Evolutionary conservation across 2,888 invertebrate genomes (phyloP).

Genomic region (Ryuthela nishihirai): DNA sequence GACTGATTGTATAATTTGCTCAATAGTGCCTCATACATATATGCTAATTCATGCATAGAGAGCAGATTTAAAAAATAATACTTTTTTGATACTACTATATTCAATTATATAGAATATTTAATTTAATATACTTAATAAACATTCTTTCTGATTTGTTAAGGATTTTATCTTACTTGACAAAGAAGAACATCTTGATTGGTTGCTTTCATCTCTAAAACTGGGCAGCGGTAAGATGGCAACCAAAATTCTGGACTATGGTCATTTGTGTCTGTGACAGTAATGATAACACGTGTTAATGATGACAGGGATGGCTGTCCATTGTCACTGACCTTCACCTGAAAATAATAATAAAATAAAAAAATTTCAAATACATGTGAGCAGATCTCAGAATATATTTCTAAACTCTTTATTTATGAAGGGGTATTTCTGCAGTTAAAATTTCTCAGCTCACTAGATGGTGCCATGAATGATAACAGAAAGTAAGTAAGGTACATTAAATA

Average conservation of each 20-base stretch:
- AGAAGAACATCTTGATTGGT: slow-evolving; percentile 13
- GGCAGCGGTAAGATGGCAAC: slow-evolving; percentile 70
- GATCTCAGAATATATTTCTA: not conserved
- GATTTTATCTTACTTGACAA: slow-evolving; percentile 31
- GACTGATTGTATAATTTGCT: too few species aligned
- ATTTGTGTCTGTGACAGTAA: slow-evolving; percentile 83
- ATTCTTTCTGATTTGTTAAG: too few species aligned
- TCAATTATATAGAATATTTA: too few species aligned
- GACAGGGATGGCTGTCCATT: slow-evolving; percentile 71
- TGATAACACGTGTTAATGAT: slow-evolving; percentile 64
- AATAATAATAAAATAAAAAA: not conserved
- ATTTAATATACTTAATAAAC: too few species aligned
- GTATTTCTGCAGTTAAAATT: not conserved
- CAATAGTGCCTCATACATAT: too few species aligned
- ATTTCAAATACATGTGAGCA: not conserved
- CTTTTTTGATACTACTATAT: too few species aligned
- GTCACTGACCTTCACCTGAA: slow-evolving; percentile 68
- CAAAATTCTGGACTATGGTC: slow-evolving; percentile 95
- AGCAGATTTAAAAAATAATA: too few species aligned
- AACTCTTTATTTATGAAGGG: not conserved
- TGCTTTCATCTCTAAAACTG: slow-evolving; percentile 62
- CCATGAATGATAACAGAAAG: too few species aligned
- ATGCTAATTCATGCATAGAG: too few species aligned
- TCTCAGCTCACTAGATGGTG: slow-evolving; percentile 8
- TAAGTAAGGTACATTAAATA: too few species aligned